phyloP scores from a whole-genome alignment of 2,113 vertebrate species.

The Brachionichthys hirsutus region DNA sequence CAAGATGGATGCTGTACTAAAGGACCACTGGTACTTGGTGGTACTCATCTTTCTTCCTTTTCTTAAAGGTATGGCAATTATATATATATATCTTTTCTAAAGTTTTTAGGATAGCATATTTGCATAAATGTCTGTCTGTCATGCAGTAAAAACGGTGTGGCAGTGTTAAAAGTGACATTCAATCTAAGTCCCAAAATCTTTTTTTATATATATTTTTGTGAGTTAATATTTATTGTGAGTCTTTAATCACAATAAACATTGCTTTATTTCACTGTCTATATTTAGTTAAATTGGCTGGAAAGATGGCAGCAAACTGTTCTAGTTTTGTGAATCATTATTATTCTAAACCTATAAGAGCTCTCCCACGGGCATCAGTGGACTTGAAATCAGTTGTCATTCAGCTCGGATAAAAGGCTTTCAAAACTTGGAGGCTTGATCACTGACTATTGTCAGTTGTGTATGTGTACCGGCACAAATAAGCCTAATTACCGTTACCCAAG shows the following conservation, averaged over 20 bases:
- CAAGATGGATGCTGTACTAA: constrained; percentile 80
- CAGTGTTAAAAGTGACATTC: too few species aligned
- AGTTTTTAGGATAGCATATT: background rate
- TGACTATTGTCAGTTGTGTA: constrained; percentile 43
- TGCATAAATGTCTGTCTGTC: too few species aligned
- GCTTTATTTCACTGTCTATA: background rate
- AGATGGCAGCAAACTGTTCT: constrained; percentile 2
- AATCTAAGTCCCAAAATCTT: too few species aligned
- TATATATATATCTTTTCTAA: background rate
- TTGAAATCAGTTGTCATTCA: constrained; percentile 50
- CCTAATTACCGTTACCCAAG: constrained; percentile 44
- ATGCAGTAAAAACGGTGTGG: too few species aligned
- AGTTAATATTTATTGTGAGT: too few species aligned
- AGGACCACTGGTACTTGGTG: constrained; percentile 76
- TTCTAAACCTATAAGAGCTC: constrained; percentile 29
- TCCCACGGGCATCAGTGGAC: constrained; percentile 25
- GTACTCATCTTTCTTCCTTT: constrained; percentile 76
- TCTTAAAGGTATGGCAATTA: constrained; percentile 74
- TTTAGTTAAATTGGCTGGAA: background rate
- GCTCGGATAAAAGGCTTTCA: constrained; percentile 43
- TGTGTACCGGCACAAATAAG: constrained; percentile 44
- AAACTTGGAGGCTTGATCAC: constrained; percentile 49
- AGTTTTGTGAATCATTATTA: constrained; percentile 23
- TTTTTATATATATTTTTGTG: too few species aligned
- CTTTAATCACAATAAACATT: background rate